Evolutionary conservation across 1,140 invertebrate species (phyloP).

Genomic region (Venturia canescens): DNA sequence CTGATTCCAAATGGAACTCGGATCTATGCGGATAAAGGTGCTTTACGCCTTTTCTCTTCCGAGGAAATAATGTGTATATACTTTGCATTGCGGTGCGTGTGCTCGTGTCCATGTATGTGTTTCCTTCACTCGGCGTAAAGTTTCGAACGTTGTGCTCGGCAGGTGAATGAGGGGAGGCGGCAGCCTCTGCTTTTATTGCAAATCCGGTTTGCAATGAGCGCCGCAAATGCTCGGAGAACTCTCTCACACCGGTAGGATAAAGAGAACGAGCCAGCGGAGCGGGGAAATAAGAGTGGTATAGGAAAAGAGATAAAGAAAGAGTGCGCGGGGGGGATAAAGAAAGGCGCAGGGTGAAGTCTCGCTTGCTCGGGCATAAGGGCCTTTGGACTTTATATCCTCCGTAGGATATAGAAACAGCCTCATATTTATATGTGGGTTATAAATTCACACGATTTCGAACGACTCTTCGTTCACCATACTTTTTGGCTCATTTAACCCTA

Average conservation of each 20-base stretch:
- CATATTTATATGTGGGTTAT: not conserved
- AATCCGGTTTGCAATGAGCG: conserved; percentile 71
- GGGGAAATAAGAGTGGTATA: conserved; percentile 42
- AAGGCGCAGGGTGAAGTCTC: conserved; percentile 51
- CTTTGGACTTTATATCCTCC: not conserved
- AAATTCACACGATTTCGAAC: not conserved
- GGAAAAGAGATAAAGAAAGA: conserved; percentile 42
- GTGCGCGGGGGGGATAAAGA: conserved; percentile 44
- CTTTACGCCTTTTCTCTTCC: not conserved
- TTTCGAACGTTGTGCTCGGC: conserved; percentile 25
- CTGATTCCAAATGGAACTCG: not conserved
- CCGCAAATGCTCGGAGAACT: conserved; percentile 42
- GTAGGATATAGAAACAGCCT: not conserved
- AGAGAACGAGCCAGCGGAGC: conserved; percentile 36
- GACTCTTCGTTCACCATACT: not conserved
- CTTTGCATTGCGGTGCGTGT: not conserved
- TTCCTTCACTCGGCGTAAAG: conserved; percentile 24
- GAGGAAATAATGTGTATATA: not conserved
- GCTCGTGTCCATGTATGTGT: not conserved
- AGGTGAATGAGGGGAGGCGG: conserved; percentile 16
- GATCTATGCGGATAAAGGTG: not conserved
- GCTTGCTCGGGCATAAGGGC: conserved; percentile 15
- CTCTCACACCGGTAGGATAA: conserved; percentile 38
- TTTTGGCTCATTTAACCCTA: not conserved
- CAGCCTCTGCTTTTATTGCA: conserved; percentile 68